Conservation (phyloP, 2,888 invertebrate genomes). For the Nemotelus nigrinus region DNA sequence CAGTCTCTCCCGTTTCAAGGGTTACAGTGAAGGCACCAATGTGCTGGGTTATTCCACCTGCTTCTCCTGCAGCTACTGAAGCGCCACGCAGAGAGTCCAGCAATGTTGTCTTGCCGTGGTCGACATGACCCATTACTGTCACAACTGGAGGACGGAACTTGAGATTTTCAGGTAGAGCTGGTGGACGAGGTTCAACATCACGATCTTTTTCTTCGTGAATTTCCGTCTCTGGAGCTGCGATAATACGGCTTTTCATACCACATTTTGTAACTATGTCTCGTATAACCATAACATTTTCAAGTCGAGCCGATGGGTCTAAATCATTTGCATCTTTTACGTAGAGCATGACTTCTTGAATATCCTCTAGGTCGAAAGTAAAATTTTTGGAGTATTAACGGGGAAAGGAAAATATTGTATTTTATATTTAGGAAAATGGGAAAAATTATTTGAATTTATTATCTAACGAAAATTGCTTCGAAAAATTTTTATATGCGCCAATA, state of each 20-base stretch:
- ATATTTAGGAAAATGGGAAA: too few species aligned
- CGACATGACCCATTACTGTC: conserved; percentile 99
- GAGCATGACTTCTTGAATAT: conserved; percentile 75
- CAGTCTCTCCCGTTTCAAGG: conserved; percentile 74
- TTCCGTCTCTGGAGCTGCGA: conserved; percentile 64
- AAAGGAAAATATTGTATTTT: too few species aligned
- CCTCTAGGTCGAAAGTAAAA: conserved; percentile 65
- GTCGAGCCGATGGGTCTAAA: conserved; percentile 68
- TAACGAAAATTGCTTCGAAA: too few species aligned
- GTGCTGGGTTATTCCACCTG: conserved; percentile 99
- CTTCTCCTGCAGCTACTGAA: conserved; percentile 88
- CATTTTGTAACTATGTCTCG: conserved; percentile 75
- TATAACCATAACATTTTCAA: conserved; percentile 74
- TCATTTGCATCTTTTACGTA: conserved; percentile 71
- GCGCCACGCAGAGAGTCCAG: conserved; percentile 88
- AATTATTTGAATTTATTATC: too few species aligned
- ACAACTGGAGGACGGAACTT: conserved; percentile 89
- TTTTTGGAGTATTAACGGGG: too few species aligned
- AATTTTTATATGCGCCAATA: too few species aligned
- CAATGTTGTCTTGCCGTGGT: conserved; percentile 98
- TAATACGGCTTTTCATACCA: conserved; percentile 71
- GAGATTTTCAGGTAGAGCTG: conserved; percentile 72
- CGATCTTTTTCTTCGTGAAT: conserved; percentile 61
- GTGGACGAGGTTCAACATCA: conserved; percentile 71
- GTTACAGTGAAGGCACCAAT: conserved; percentile 95